These are phyloP conservation scores for Craseonycteris thonglongyai DNA, from an alignment of 2,113 vertebrate genomes.

Conservation along the genomic window DNA sequence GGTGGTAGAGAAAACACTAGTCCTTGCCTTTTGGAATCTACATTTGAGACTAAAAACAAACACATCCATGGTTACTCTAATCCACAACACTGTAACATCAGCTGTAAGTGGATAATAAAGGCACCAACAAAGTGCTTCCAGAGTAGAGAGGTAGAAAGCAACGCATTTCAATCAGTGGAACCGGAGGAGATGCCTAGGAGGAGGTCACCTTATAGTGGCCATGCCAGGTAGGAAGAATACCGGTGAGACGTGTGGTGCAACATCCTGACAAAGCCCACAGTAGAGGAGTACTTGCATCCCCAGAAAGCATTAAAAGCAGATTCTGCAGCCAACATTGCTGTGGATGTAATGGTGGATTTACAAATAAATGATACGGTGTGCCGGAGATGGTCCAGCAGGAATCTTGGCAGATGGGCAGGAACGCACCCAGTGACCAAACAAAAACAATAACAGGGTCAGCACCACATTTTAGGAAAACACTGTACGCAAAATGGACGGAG, in stretches of 20 bases:
- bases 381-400: neutral
- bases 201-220: neutral
- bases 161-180: neutral
- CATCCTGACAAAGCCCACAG: neutral
- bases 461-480: neutral
- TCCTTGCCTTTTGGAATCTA: neutral
- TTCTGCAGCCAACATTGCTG: neutral
- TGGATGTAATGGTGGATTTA: neutral
- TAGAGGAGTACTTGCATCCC: fast-evolving
- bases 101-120: neutral
- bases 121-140: neutral
- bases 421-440: neutral
- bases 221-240: neutral
- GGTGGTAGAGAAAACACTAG: neutral
- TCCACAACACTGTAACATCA: neutral
- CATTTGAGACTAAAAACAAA: neutral
- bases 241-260: neutral
- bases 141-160: neutral
- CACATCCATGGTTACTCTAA: neutral
- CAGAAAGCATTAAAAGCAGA: neutral
- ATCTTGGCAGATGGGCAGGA: neutral
- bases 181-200: neutral
- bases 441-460: neutral
- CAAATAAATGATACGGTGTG: neutral
- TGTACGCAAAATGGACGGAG: neutral